Evolutionary conservation across 2,888 invertebrate genomes (phyloP).

Genomic region (Heliconius aoede): DNA sequence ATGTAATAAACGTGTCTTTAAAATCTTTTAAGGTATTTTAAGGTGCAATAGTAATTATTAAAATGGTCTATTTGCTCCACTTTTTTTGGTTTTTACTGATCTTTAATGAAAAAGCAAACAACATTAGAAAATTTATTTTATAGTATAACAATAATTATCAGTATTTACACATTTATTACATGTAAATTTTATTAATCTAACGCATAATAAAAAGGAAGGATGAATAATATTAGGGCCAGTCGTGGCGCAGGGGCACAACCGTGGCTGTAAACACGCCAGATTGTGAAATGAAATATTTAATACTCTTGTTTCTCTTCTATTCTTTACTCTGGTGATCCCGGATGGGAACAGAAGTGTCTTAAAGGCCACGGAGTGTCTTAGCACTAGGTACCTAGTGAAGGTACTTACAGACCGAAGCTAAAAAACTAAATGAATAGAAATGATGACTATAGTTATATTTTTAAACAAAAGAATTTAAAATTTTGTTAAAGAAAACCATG

Average conservation of each 20-base stretch:
- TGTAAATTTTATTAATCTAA: neutral
- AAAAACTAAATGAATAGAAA: too few relatives aligned
- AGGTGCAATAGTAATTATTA: neutral
- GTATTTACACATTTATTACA: neutral
- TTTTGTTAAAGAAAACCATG: neutral
- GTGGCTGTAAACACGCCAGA: too few relatives aligned
- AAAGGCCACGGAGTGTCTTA: too few relatives aligned
- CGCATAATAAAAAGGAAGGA: neutral
- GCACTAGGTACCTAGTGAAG: too few relatives aligned
- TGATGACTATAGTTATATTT: too few relatives aligned
- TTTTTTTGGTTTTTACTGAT: neutral
- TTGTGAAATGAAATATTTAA: too few relatives aligned
- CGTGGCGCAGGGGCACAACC: too few relatives aligned
- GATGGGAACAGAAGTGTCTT: too few relatives aligned
- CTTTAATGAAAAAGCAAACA: neutral
- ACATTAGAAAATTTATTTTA: neutral
- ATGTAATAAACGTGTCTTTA: conserved; percentile 10
- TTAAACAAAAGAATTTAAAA: neutral
- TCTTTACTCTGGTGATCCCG: too few relatives aligned
- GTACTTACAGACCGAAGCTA: too few relatives aligned
- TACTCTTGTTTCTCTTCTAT: too few relatives aligned
- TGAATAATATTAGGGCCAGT: neutral
- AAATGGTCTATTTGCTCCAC: conserved; percentile 3
- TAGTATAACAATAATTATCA: neutral
- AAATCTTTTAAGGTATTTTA: conserved; percentile 3